Base-by-base conservation (phyloP, 2,113 vertebrate genomes). In the Rousettus leschenaultii region DNA sequence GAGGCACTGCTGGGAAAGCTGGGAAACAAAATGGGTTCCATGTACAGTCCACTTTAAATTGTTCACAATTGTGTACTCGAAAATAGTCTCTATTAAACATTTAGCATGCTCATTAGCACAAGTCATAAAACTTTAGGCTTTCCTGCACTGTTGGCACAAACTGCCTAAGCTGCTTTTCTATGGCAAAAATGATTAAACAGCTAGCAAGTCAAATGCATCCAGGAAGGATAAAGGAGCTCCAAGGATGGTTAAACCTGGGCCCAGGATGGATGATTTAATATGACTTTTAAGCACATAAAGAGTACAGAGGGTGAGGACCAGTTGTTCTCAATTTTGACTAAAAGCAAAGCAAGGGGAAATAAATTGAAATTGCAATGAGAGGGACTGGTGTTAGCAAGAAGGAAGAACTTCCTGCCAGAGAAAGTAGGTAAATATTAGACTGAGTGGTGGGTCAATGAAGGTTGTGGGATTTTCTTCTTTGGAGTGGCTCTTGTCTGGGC, bases 31-130 rank as follows among this genome's bases (percentile, higher is more conserved):
- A 97, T 97, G 95, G 95, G 95, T 97, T 98, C 95, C 95, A 95
- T 95, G 97, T 97, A 96, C 88, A 94, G 91, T 92, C 95, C 95
- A 96, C 78, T 96, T 96, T 95, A 97, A 97, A 95, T 86, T 95
- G 86, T 86, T 96, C 95, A 96, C 95, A 97, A 97, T 51, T 92
- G 93, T 12, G 15, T 89, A 71, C 95, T 97, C 26, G 11, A 96
- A 94, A 97, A 94, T 91, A 86, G 91, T 86, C 93, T 96, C 86
- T 86, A 63, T 93, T 91, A 97, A 92, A 91, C 91, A 95, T 93
- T 96, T 94, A 92, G 92, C 73, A 91, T 35, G 74, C 86, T 82
- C 91, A 96, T 96, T 95, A 96, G 89, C 68, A 82, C 86, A 63
- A 93, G 63, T 63, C 26, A 68, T 80, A 93, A 89, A 86, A 95